Conservation (phyloP, 2,888 invertebrate species). For the Anticlea derivata region DNA sequence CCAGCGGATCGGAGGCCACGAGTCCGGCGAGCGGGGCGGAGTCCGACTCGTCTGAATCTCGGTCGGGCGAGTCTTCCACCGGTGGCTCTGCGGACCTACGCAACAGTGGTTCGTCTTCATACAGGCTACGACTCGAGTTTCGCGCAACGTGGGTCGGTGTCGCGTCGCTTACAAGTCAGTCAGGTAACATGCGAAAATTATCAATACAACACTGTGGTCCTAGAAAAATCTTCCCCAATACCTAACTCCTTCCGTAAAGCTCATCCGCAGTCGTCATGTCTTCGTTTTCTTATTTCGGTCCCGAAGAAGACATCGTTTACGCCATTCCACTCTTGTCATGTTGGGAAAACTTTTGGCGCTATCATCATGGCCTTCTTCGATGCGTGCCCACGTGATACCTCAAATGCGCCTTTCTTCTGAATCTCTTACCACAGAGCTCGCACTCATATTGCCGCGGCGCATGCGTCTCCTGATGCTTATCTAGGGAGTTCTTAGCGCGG, state of each 20-base stretch:
- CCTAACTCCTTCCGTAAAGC: too few relatives aligned
- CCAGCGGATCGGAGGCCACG: slow-evolving; percentile 4
- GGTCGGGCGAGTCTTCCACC: slow-evolving; percentile 3
- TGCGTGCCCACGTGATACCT: slow-evolving; percentile 65
- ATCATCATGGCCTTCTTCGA: slow-evolving; percentile 35
- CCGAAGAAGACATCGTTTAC: too few relatives aligned
- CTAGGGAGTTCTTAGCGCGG: slow-evolving; percentile 58
- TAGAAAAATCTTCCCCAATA: too few relatives aligned
- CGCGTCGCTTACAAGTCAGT: slow-evolving; percentile 1
- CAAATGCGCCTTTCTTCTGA: slow-evolving; percentile 66
- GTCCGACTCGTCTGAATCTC: slow-evolving; percentile 13
- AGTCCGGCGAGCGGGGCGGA: slow-evolving; percentile 15
- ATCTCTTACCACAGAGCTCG: slow-evolving; percentile 57
- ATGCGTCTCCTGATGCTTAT: slow-evolving; percentile 61
- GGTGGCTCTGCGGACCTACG: slow-evolving; percentile 15
- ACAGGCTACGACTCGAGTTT: not conserved
- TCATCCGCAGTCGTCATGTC: too few relatives aligned
- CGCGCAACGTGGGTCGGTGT: not conserved
- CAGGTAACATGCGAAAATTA: not conserved
- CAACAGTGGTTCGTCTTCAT: slow-evolving; percentile 10
- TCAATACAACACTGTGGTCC: too few relatives aligned
- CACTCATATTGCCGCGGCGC: slow-evolving; percentile 59
- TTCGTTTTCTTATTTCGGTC: too few relatives aligned
- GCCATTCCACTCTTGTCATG: too few relatives aligned
- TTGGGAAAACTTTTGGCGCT: too few relatives aligned